phyloP scores from a whole-genome alignment of 2,113 vertebrate species.

The Epinephelus moara region DNA sequence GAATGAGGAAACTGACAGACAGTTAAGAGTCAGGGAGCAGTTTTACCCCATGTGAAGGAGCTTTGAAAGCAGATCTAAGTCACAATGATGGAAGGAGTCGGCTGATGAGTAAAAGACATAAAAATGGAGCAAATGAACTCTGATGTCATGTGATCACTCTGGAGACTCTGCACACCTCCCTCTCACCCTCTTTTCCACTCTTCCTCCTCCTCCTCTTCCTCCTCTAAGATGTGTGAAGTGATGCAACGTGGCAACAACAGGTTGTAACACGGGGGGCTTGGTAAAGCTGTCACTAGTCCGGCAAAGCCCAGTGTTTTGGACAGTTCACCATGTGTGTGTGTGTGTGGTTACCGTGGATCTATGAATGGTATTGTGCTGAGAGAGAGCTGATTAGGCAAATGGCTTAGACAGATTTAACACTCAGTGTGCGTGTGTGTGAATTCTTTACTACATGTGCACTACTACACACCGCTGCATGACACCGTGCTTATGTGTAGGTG shows the following conservation, averaged over 20 bases:
- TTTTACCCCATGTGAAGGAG: background rate
- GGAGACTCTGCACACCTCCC: slow-evolving; percentile 48
- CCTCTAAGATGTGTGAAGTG: slow-evolving; percentile 71
- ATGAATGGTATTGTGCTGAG: slow-evolving; percentile 61
- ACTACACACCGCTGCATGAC: slow-evolving; percentile 21
- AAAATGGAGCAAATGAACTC: slow-evolving; percentile 60
- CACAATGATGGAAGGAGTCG: slow-evolving; percentile 16
- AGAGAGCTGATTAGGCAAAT: slow-evolving; percentile 72
- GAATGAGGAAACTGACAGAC: background rate
- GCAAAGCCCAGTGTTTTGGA: slow-evolving; percentile 27
- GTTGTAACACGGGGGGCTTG: slow-evolving; percentile 70
- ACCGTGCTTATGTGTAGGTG: slow-evolving; percentile 10
- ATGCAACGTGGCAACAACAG: slow-evolving; percentile 79
- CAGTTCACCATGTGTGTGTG: background rate
- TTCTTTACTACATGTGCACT: slow-evolving; percentile 39
- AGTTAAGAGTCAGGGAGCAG: background rate
- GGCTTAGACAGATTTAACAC: slow-evolving; percentile 71
- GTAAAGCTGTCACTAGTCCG: slow-evolving; percentile 58
- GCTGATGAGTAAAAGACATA: slow-evolving; percentile 33
- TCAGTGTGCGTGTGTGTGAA: slow-evolving; percentile 38
- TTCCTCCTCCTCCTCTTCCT: slow-evolving; percentile 20
- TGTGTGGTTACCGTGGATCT: slow-evolving; percentile 30
- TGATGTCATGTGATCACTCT: slow-evolving; percentile 60
- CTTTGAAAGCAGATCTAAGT: slow-evolving; percentile 47
- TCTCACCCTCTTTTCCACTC: slow-evolving; percentile 30